Evolutionary conservation across 2,113 vertebrate genomes (phyloP).

Genomic region (Sturnus vulgaris): DNA sequence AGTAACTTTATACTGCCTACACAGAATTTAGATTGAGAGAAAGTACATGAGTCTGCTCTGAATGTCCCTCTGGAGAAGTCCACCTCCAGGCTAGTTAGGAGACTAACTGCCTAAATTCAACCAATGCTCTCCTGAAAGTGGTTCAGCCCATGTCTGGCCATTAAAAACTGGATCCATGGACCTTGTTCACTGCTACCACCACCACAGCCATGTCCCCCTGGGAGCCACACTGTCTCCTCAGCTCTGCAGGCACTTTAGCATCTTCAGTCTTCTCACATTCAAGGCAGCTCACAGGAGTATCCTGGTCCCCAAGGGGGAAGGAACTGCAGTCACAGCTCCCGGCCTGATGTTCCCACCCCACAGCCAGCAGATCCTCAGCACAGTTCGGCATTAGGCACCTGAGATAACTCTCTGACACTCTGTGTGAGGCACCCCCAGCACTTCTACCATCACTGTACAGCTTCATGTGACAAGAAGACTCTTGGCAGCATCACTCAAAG

Average conservation of each 20-base stretch:
- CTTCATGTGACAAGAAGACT: background rate
- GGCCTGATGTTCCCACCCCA: background rate
- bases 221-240: background rate
- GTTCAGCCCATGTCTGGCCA: background rate
- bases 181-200: background rate
- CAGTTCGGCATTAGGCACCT: background rate
- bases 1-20: background rate
- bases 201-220: background rate
- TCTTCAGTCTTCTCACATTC: background rate
- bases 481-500: background rate
- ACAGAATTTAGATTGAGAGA: background rate
- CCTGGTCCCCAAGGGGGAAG: background rate
- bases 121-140: background rate
- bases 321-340: background rate
- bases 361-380: background rate
- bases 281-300: background rate
- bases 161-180: background rate
- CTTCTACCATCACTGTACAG: background rate
- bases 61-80: background rate
- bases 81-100: background rate
- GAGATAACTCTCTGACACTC: background rate
- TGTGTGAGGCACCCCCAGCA: accelerated
- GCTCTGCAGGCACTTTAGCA: background rate
- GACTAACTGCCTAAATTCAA: background rate
- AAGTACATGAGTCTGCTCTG: background rate